Evolutionary conservation across 2,888 invertebrate species (phyloP), one percentile per base, ranked within the genome.

Genomic region (Thera britannica): DNA sequence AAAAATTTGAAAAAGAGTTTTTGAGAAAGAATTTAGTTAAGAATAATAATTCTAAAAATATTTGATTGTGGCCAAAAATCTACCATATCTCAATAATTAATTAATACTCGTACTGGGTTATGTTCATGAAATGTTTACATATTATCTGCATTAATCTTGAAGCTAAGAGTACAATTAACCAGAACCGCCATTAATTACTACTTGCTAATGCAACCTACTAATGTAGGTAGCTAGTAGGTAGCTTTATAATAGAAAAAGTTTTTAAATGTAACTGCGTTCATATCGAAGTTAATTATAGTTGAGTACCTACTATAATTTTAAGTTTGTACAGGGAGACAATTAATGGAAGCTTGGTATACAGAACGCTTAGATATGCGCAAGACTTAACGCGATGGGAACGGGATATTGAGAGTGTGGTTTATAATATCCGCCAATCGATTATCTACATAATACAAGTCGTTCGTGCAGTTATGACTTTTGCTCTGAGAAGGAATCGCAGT

Each of bases 401-500:
- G 81, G 78, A 82, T n/a, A n/a, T 72, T 72, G 75, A 77, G 73
- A 74, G 74, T 76, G 72, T 76, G 78, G 77, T 79, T 71, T 75
- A 77, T 80, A 78, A 79, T 80, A 76, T 79, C 72, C 77, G 72
- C 77, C 81, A 81, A 82, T 83, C 81, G 80, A 83, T 83, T 83
- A 82, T 76, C 75, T 74, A 77, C 74, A 69, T 81, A 75, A 75
- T 74, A 76, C 73, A 70, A 79, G 77, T 74, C 77, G 75, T 79
- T 80, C 51, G 66, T 78, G 52, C 48, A 70, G 66, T 81, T 83
- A 83, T 81, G 82, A 81, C 81, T 85, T 80, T 78, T 80, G 79
- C 81, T 81, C 82, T 81, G 77, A 82, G 80, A 78, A 81, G 77
- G 72, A 81, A 83, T 81, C 77, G 76, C 75, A 77, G 82, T 83